Conservation (phyloP, 2,797 vertebrate species). For the Spea hammondii region DNA sequence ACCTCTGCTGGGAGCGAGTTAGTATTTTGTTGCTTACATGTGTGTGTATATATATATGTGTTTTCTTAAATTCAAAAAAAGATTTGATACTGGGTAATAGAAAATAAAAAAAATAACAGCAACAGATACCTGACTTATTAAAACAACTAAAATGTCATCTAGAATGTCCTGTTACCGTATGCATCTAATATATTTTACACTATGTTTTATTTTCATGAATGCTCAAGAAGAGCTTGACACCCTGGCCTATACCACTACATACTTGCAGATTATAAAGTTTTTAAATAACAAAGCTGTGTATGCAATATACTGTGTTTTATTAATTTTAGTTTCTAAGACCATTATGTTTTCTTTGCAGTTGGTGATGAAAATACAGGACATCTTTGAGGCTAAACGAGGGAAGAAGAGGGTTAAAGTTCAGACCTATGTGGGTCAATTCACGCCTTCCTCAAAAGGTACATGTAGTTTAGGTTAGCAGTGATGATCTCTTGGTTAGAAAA, state of each 20-base stretch:
- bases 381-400: constrained; percentile 92
- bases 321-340: too few species aligned
- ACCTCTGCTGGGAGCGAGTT: not conserved
- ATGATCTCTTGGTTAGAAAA: too few species aligned
- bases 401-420: constrained; percentile 86
- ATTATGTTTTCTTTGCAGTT: constrained; percentile 68
- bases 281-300: too few species aligned
- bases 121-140: too few species aligned
- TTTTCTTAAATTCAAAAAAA: not conserved
- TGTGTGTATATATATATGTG: not conserved
- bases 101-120: not conserved
- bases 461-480: not conserved
- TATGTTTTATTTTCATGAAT: too few species aligned
- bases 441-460: constrained; percentile 75
- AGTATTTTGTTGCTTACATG: not conserved
- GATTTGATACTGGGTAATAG: not conserved
- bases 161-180: too few species aligned
- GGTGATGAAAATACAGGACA: constrained; percentile 87
- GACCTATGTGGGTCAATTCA: constrained; percentile 66
- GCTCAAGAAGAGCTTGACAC: too few species aligned
- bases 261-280: too few species aligned
- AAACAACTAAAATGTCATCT: too few species aligned
- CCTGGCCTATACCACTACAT: too few species aligned
- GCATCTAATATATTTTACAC: too few species aligned
- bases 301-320: too few species aligned